Conservation (phyloP, 2,113 vertebrate species). For the Pelobates fuscus region DNA sequence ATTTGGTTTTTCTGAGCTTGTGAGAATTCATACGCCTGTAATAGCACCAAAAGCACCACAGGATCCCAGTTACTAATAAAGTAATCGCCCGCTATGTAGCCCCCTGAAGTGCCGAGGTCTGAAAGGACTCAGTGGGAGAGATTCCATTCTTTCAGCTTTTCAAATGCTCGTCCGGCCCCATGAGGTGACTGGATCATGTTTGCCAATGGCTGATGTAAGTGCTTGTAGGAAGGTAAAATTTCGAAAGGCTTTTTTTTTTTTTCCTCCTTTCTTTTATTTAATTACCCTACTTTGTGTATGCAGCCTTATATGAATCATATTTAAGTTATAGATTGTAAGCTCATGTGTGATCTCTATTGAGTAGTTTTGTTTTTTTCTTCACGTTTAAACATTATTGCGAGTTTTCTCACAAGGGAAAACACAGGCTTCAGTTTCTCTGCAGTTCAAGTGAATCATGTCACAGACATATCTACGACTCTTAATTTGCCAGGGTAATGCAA, state of each 20-base stretch:
- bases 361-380: no score
- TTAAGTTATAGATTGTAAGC: constrained; percentile 8
- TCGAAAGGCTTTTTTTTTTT: not conserved
- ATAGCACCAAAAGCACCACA: constrained; percentile 50
- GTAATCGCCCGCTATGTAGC: constrained; percentile 48
- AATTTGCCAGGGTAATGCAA: not conserved
- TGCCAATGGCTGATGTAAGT: constrained; percentile 50
- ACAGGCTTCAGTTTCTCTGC: no score
- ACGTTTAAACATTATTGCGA: no score
- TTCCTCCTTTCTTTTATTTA: constrained; percentile 32
- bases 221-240: constrained; percentile 47
- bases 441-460: no score
- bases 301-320: constrained; percentile 18
- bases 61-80: constrained; percentile 49
- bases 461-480: constrained; percentile 3
- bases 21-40: constrained; percentile 51
- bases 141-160: constrained; percentile 51
- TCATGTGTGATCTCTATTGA: not conserved
- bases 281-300: constrained; percentile 35
- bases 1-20: constrained; percentile 49
- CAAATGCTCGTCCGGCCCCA: constrained; percentile 47
- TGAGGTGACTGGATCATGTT: constrained; percentile 49
- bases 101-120: constrained; percentile 46
- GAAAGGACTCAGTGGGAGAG: constrained; percentile 50
- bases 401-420: no score